Evolutionary conservation across 2,888 invertebrate genomes (phyloP).

Genomic region (Catocala fraxini): DNA sequence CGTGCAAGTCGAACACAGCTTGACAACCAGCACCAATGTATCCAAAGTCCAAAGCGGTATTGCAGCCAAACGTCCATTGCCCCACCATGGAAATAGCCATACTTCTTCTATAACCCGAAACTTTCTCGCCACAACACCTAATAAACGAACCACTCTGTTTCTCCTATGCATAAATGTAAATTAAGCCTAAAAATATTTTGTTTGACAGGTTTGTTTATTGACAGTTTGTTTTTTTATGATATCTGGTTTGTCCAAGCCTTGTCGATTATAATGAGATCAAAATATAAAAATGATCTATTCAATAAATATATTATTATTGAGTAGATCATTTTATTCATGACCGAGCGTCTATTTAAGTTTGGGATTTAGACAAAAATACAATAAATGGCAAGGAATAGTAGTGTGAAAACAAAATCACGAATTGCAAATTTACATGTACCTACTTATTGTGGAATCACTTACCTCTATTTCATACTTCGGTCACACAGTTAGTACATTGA

Average conservation of each 20-base stretch:
- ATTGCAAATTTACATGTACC: too few species aligned
- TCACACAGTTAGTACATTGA: too few species aligned
- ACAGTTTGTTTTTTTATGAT: constrained; percentile 23
- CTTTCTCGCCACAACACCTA: constrained; percentile 73
- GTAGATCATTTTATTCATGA: too few species aligned
- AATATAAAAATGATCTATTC: too few species aligned
- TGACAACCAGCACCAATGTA: constrained; percentile 71
- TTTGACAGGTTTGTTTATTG: constrained; percentile 35
- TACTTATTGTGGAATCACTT: too few species aligned
- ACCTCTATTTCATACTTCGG: too few species aligned
- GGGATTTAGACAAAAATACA: too few species aligned
- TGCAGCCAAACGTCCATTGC: constrained; percentile 69
- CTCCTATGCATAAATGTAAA: constrained; percentile 72
- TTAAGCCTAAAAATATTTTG: constrained; percentile 54
- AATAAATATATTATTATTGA: too few species aligned
- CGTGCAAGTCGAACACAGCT: constrained; percentile 74
- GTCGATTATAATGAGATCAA: too few species aligned
- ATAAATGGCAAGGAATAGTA: too few species aligned
- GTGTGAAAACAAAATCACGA: too few species aligned
- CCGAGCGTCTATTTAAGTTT: too few species aligned
- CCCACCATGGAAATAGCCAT: constrained; percentile 83
- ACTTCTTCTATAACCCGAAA: constrained; percentile 77
- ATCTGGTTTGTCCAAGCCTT: not conserved
- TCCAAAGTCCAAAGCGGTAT: constrained; percentile 78
- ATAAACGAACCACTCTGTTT: constrained; percentile 70